Percentiles rank a stretch among this genome's conserved stretches.
phyloP scores from a whole-genome alignment of 2,888 invertebrate genomes.

The Trilocha varians region DNA sequence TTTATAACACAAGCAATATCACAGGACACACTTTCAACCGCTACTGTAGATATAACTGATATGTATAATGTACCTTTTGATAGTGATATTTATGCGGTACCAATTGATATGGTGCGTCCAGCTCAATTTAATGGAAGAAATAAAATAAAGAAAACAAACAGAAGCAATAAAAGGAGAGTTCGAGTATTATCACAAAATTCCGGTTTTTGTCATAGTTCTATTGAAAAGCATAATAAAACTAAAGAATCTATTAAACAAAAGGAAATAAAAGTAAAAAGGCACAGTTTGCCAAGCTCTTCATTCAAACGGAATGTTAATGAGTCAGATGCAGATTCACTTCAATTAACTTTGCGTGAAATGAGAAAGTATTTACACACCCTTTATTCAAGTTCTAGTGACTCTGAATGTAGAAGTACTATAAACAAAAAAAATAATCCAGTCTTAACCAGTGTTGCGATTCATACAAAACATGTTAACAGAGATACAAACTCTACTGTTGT shows the following conservation, averaged over 20 bases:
- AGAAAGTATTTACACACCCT: slow-evolving; percentile 86
- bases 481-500: slow-evolving; percentile 35
- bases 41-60: slow-evolving; percentile 85
- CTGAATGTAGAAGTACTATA: slow-evolving; percentile 64
- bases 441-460: slow-evolving; percentile 56
- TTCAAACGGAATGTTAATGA: slow-evolving; percentile 67
- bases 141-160: slow-evolving; percentile 52
- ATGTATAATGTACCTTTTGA: slow-evolving; percentile 92
- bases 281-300: slow-evolving; percentile 80
- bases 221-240: slow-evolving; percentile 35
- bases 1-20: slow-evolving; percentile 93
- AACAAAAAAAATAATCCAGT: slow-evolving; percentile 61
- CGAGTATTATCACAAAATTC: slow-evolving; percentile 43
- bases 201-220: slow-evolving; percentile 23
- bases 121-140: slow-evolving; percentile 45
- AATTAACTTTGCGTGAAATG: slow-evolving; percentile 89
- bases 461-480: slow-evolving; percentile 42
- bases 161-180: slow-evolving; percentile 50
- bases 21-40: slow-evolving; percentile 81
- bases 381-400: slow-evolving; percentile 84
- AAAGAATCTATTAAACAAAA: slow-evolving; percentile 44
- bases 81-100: slow-evolving; percentile 90
- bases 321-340: slow-evolving; percentile 79
- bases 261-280: slow-evolving; percentile 73
- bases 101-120: slow-evolving; percentile 84